These are phyloP conservation scores for Drosophila obscura DNA, from an alignment of 1,140 invertebrate species.

Conservation along the genomic window DNA sequence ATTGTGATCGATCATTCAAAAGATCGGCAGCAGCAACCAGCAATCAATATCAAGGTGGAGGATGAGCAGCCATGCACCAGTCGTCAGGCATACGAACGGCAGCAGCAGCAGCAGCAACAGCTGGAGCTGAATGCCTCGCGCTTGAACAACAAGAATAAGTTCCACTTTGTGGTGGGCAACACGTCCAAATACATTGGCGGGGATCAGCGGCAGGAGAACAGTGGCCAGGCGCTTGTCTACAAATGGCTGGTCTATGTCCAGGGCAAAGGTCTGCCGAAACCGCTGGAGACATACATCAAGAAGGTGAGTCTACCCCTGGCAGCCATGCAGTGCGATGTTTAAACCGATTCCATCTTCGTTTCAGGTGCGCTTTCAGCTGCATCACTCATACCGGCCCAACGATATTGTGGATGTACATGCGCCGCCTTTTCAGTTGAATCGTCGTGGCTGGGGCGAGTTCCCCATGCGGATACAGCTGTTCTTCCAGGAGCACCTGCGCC, in stretches of 20 bases:
- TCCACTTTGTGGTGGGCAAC: constrained; percentile 89
- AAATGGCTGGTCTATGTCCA: constrained; percentile 95
- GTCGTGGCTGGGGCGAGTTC: constrained; percentile 96
- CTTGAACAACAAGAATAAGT: constrained; percentile 76
- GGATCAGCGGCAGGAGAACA: constrained; percentile 1
- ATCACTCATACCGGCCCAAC: constrained; percentile 94
- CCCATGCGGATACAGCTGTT: constrained; percentile 91
- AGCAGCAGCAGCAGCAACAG: constrained; percentile 60
- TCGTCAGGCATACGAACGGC: constrained; percentile 46
- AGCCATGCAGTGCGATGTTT: too few species aligned
- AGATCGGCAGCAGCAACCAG: constrained; percentile 7
- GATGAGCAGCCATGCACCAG: constrained; percentile 66
- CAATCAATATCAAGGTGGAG: constrained; percentile 2
- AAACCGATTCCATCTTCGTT: not conserved
- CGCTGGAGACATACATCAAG: constrained; percentile 87
- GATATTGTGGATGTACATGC: constrained; percentile 92
- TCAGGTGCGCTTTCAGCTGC: constrained; percentile 90
- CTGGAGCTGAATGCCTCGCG: constrained; percentile 60
- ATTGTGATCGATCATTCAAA: constrained; percentile 77
- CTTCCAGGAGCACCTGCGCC: constrained; percentile 88
- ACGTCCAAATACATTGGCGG: constrained; percentile 92
- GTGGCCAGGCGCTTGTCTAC: constrained; percentile 89
- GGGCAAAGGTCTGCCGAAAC: constrained; percentile 85
- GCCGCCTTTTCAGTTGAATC: constrained; percentile 92
- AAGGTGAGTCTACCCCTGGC: constrained; percentile 84